Conservation (phyloP, 2,797 vertebrate genomes). For the Eospalax fontanierii region DNA sequence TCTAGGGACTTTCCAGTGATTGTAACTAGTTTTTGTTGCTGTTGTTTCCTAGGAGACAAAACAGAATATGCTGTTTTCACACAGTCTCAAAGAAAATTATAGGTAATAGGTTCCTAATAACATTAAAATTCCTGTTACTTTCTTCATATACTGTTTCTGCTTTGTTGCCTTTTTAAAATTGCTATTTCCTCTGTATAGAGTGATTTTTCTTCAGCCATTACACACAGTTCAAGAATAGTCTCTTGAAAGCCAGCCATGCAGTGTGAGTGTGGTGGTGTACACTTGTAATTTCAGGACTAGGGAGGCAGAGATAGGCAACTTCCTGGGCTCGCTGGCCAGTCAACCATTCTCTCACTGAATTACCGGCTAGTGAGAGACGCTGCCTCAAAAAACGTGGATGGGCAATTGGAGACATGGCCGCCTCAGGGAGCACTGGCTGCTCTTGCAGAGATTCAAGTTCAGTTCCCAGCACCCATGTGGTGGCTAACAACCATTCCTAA, state of each 20-base stretch:
- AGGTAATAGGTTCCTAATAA: constrained; percentile 24
- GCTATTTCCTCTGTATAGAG: background rate
- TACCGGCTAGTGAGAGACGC: background rate
- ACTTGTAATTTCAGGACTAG: background rate
- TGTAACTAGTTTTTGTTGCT: background rate
- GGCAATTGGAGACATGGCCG: too few species aligned
- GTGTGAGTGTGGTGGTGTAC: background rate
- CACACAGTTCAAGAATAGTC: background rate
- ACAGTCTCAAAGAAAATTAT: background rate
- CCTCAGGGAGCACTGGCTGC: too few species aligned
- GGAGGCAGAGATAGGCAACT: background rate
- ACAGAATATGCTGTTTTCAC: constrained; percentile 29
- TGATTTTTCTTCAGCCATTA: background rate
- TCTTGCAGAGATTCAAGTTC: too few species aligned
- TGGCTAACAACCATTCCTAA: too few species aligned
- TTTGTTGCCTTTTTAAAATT: background rate
- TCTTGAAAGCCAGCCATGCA: background rate
- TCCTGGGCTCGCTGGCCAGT: background rate
- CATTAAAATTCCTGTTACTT: constrained; percentile 27
- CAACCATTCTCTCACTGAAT: background rate
- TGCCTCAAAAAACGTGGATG: background rate
- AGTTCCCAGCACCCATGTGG: too few species aligned
- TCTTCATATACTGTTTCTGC: background rate
- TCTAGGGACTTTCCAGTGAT: constrained; percentile 9
- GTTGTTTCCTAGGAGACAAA: constrained; percentile 7